Evolutionary conservation across 2,113 vertebrate species (phyloP), one percentile per base, ranked within the genome.

Genomic region (Agapornis roseicollis): DNA sequence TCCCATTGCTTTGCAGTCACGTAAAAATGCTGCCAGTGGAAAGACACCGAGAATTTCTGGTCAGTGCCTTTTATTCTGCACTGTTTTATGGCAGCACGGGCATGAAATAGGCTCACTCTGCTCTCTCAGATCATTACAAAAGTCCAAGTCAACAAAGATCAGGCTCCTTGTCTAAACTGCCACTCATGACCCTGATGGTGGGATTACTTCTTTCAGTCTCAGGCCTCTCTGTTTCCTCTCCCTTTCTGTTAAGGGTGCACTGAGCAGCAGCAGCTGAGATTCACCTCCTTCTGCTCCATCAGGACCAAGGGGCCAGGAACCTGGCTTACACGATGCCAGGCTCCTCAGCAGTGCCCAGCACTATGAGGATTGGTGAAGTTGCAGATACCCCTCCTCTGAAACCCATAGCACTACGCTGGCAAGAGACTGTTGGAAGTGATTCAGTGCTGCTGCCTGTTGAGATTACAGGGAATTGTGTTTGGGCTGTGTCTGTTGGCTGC

Each of bases 391-490:
- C 29, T 1, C 42, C 42, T 76, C 70, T 3, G 3, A 81, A 95
- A 56, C 39, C 72, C 39, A 37, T 31, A 77, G 37, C 2, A 1
- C 69, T 63, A 47, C 1, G 1, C 47, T 85, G 63, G 61, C 66
- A 66, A 50, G 77, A 46, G 20, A 10, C 37, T 81, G 56, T 33
- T 91, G 85, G 73, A 85, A 89, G 70, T 37, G 55, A 84, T 65
- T 91, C 78, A 61, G 35, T 49, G 66, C 66, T 89, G 85, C 35
- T 91, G 74, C 19, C 88, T 90, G 63, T 66, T 80, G 85, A 85
- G 66, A 90, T 91, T 69, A 93, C 58, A 92, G 68, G 68, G 80
- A 83, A 92, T 66, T n/a, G 61, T 74, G 46, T 61, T 89, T 76
- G 89, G 35, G 41, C 50, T 80, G 77, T 74, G 61, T n/a, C 66